Percentiles rank a stretch among this genome's conserved stretches.
Evolutionary conservation across 2,113 vertebrate species (phyloP).

Genomic region (Columba janthina): DNA sequence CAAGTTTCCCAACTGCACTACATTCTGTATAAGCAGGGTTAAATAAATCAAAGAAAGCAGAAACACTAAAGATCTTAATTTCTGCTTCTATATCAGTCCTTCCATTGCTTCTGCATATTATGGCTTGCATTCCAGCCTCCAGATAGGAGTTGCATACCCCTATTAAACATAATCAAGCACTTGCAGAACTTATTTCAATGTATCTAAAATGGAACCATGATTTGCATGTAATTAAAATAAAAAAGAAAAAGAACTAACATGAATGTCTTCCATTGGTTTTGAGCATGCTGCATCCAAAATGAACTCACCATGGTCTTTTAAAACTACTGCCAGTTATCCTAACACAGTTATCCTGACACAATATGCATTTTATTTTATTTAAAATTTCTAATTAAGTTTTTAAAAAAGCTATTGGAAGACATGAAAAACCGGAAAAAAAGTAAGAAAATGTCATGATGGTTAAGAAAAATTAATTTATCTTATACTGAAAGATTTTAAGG

Average conservation of each 20-base stretch:
- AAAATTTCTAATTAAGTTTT: background rate
- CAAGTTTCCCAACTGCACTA: background rate
- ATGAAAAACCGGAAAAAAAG: background rate
- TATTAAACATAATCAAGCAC: conserved; percentile 46
- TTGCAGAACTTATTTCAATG: conserved; percentile 39
- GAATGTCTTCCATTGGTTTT: background rate
- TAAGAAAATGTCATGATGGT: background rate
- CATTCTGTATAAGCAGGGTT: background rate
- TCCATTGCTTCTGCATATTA: background rate
- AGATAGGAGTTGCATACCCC: conserved; percentile 8
- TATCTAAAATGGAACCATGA: conserved; percentile 31
- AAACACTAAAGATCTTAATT: conserved; percentile 18
- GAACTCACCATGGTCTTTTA: background rate
- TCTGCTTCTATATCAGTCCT: conserved; percentile 39
- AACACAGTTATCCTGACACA: too few relatives aligned
- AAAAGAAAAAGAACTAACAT: background rate
- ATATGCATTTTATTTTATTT: background rate
- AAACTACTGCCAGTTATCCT: background rate
- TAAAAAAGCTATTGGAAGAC: background rate
- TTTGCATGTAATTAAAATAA: conserved; percentile 35
- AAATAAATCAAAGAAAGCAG: conserved; percentile 5
- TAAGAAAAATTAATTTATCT: background rate
- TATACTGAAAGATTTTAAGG: background rate
- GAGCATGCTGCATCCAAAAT: background rate
- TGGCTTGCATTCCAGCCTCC: conserved; percentile 6